Percentiles rank a stretch among this genome's conserved stretches.
Conservation (phyloP, 2,113 vertebrate species). For the Oryzias woworae region DNA sequence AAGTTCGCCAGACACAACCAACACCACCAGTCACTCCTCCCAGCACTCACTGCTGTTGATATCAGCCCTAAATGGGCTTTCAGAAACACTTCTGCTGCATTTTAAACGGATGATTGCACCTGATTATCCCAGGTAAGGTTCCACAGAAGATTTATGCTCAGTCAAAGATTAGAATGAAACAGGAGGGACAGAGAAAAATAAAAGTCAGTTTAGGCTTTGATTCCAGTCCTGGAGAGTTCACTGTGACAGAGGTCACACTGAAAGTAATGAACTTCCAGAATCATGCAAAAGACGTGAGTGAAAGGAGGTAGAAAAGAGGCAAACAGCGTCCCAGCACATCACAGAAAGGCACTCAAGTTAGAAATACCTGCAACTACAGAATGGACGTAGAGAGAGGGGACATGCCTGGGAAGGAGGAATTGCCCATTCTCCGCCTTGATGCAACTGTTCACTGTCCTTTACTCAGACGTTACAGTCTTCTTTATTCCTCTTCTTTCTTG, state of each 20-base stretch:
- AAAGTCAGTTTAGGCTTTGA: background rate
- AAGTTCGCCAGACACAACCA: slow-evolving; percentile 36
- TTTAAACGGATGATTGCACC: slow-evolving; percentile 8
- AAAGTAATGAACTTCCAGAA: slow-evolving; percentile 9
- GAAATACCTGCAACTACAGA: slow-evolving; percentile 77
- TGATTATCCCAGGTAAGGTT: slow-evolving; percentile 4
- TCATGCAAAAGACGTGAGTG: slow-evolving; percentile 18
- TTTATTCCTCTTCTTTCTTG: slow-evolving; percentile 29
- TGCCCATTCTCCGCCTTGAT: slow-evolving; percentile 73
- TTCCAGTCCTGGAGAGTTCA: slow-evolving; percentile 7
- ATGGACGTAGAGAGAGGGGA: slow-evolving; percentile 67
- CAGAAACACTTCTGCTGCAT: slow-evolving; percentile 20
- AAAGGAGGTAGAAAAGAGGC: slow-evolving; percentile 18
- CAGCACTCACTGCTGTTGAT: background rate
- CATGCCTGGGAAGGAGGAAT: slow-evolving; percentile 78
- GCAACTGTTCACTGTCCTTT: slow-evolving; percentile 54
- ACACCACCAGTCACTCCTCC: slow-evolving; percentile 14
- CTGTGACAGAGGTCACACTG: background rate
- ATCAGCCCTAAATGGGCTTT: slow-evolving; percentile 18
- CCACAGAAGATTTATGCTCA: background rate
- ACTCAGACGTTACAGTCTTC: slow-evolving; percentile 37
- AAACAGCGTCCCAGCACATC: slow-evolving; percentile 48
- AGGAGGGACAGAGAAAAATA: background rate
- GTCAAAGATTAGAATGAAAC: background rate
- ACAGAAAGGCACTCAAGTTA: slow-evolving; percentile 66